Evolutionary conservation across 2,888 invertebrate genomes (phyloP), one percentile per base, ranked within the genome.

Genomic region (Rhingia campestris): DNA sequence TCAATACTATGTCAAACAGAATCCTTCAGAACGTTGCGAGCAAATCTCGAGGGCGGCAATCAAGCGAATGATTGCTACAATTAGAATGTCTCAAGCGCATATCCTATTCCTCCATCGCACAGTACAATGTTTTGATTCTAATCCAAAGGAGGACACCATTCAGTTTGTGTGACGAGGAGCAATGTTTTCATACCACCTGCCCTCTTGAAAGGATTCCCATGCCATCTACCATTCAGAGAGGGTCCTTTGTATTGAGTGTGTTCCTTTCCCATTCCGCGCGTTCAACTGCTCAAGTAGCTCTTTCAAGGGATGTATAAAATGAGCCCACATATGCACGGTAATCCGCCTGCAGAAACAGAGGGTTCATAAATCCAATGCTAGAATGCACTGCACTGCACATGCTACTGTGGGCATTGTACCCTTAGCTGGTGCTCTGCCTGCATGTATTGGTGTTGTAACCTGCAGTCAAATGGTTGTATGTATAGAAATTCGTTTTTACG

Each of bases 61-160:
- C 80, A 80, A 45, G 84, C 74, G 75, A 84, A 80, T 80, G 84
- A 84, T 84, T 84, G 84, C 84, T 80, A 84, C 84, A 84, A 84
- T 84, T 80, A 84, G 84, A 84, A 61, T 80, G 84, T 84, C 84
- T 84, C 80, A 84, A 84, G 84, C 84, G 75, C 84, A 80, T 70
- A 74, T 84, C 80, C 80, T 74, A 70, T 80, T 74, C 70, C 80
- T 64, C 22, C 33, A 45, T 35, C 33, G 22, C 22, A 35, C 41
- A 49, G 61, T 35, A 37, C 69, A 63, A 63, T 67, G 56, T 63
- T 74, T 63, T 66, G 73, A 69, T 74, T 67, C 77, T 69, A 80
- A 79, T 84, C 82, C 74, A n/a, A 70, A 75, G 56, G 70, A 80
- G 70, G 74, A 84, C 69, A 43, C 12, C 63, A 69, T 73, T 66